A percentile compares a stretch with the other conserved stretches of the same genome.
These are phyloP conservation scores for Nemotelus nigrinus DNA, from an alignment of 2,888 invertebrate genomes.

Conservation along the genomic window DNA sequence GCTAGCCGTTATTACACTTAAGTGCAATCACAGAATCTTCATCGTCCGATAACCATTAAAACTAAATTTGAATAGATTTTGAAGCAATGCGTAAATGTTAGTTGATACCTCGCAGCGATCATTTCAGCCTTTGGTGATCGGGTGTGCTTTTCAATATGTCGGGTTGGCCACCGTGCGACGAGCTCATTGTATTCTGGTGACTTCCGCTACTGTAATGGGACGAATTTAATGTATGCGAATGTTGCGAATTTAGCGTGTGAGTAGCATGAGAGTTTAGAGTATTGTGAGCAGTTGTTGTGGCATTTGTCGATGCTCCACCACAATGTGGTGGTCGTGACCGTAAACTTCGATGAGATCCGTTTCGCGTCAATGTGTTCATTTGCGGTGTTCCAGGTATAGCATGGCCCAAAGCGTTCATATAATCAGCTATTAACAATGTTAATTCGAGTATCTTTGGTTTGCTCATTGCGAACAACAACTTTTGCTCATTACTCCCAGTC, in stretches of 20 bases:
- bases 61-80: constrained; percentile 16
- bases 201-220: constrained; percentile 60
- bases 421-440: constrained; percentile 90
- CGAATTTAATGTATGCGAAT: constrained; percentile 64
- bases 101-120: constrained; percentile 11
- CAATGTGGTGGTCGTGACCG: constrained; percentile 57
- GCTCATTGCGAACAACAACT: constrained; percentile 88
- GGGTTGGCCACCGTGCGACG: constrained; percentile 72
- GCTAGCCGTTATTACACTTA: too few species aligned
- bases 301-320: constrained; percentile 62
- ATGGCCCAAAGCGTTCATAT: constrained; percentile 88
- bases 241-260: constrained; percentile 65
- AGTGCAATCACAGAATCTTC: neutral
- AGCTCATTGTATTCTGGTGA: constrained; percentile 63
- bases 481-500: constrained; percentile 73
- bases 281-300: constrained; percentile 68
- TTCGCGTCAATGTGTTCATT: constrained; percentile 79
- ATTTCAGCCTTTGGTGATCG: constrained; percentile 75
- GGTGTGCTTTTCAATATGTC: constrained; percentile 88
- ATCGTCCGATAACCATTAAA: neutral
- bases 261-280: constrained; percentile 70
- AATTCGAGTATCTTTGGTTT: constrained; percentile 91
- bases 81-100: constrained; percentile 3
- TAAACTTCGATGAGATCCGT: constrained; percentile 74
- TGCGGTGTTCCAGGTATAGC: constrained; percentile 81